Percentiles rank a stretch among this genome's conserved stretches.
Conservation (phyloP, 2,797 vertebrate genomes). For the Diplodus puntazzo region DNA sequence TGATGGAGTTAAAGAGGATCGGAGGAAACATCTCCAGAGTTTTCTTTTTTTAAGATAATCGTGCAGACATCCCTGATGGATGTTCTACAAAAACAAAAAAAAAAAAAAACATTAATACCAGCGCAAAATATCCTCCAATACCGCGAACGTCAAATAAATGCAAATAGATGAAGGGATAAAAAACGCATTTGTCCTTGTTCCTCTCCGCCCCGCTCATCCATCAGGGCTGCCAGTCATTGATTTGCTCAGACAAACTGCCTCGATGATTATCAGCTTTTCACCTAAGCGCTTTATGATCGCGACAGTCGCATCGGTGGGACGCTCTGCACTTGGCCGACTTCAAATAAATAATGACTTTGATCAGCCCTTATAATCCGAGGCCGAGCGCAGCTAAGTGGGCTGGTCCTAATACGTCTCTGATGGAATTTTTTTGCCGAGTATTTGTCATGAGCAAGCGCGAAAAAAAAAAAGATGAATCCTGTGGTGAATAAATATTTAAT, state of each 20-base stretch:
- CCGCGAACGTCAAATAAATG: conserved; percentile 23
- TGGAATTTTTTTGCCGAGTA: conserved; percentile 31
- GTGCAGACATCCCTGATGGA: conserved; percentile 32
- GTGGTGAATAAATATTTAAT: conserved; percentile 26
- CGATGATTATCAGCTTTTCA: conserved; percentile 68
- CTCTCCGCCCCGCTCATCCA: conserved; percentile 20
- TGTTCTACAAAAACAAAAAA: neutral
- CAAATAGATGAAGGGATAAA: conserved; percentile 46
- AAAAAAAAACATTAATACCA: conserved; percentile 33
- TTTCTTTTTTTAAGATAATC: conserved; percentile 58
- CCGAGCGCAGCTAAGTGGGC: conserved; percentile 50
- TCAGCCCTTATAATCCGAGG: conserved; percentile 61
- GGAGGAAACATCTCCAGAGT: conserved; percentile 58
- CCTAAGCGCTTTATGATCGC: conserved; percentile 72
- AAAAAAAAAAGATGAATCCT: conserved; percentile 16
- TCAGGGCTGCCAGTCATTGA: conserved; percentile 48
- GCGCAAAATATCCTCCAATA: conserved; percentile 36
- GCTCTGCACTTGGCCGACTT: conserved; percentile 32
- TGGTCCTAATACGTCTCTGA: conserved; percentile 55
- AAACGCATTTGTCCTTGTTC: conserved; percentile 39
- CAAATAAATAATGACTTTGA: conserved; percentile 59
- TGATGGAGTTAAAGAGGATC: conserved; percentile 65
- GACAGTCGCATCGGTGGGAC: conserved; percentile 31
- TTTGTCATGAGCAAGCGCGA: conserved; percentile 27
- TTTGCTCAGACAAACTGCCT: conserved; percentile 61